Base-by-base conservation (phyloP, 2,113 vertebrate genomes). In the Mesocricetus auratus region DNA sequence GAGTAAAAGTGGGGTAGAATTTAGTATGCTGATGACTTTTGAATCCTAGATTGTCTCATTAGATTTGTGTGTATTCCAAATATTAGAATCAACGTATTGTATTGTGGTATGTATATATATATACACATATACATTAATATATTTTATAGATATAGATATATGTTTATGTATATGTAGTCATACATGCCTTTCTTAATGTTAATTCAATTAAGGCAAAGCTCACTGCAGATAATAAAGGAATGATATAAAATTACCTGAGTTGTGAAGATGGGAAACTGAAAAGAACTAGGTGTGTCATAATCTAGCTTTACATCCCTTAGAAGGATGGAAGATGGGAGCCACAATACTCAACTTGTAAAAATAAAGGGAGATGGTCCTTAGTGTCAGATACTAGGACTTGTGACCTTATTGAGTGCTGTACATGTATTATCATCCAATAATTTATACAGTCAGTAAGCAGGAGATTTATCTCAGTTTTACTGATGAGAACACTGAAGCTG, bases 121-220 rank as follows among this genome's bases (percentile, higher is more conserved):
- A 13, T 11, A 9, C 12, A 53, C 50, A 66, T 33, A 69, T 36
- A 69, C 68, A 73, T 16, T 33, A 31, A 66, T 31, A 68, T 68
- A 33, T 73, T 71, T n/a, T 21, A 71, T 71, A 12, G n/a, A 73
- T 73, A 42, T 62, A 62, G 29, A 21, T 22, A 62, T 62, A 24
- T 71, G 16, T 19, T 66, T 71, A 73, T 73, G 21, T 73, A 39
- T 39, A 22, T 73, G 39, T 39, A 5, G 9, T 24, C 24, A 62
- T 62, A 9, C 22, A 42, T 88, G 29, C 10, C 50, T 94, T 96
- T 89, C 69, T 64, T 62, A 93, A 17, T 68, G 90, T 56, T 81
- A 87, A 93, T 68, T 95, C 47, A 62, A 66, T 24, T 50, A 74
- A 92, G 82, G 26, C 60, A 95, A 89, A 94, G 24, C n/a, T 86